These are phyloP conservation scores for Drosophila subsilvestris DNA, from an alignment of 2,888 invertebrate genomes.

Conservation along the genomic window DNA sequence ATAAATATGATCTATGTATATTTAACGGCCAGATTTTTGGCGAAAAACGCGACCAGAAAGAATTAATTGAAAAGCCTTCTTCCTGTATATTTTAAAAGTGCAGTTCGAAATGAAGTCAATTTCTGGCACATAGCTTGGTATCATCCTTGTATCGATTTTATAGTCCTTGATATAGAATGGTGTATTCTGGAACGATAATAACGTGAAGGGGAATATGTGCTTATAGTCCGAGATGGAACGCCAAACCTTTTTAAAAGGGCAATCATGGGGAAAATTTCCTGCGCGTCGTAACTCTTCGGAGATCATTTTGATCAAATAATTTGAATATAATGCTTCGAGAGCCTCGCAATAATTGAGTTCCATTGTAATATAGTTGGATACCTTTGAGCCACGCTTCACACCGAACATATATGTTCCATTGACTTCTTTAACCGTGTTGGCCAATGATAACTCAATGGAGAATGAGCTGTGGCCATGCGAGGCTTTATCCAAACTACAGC, in stretches of 20 bases:
- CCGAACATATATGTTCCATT: constrained; percentile 18
- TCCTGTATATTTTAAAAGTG: constrained; percentile 1
- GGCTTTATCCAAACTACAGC: constrained; percentile 35
- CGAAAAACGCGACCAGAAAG: constrained; percentile 25
- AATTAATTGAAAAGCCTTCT: constrained; percentile 14
- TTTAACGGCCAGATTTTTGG: constrained; percentile 2
- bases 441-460: constrained; percentile 15
- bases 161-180: constrained; percentile 14
- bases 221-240: background rate
- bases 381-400: constrained; percentile 2
- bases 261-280: constrained; percentile 44
- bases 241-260: constrained; percentile 48
- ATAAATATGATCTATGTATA: no score
- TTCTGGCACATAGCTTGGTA: constrained; percentile 44
- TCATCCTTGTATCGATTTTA: constrained; percentile 12
- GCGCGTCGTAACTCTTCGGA: constrained; percentile 26
- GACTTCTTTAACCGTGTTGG: constrained; percentile 8
- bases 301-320: constrained; percentile 33
- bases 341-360: constrained; percentile 35
- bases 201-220: background rate
- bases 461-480: background rate
- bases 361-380: constrained; percentile 21
- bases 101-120: constrained; percentile 25
- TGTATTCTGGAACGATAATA: constrained; percentile 14
- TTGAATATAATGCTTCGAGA: constrained; percentile 8